Percentiles rank a stretch among this genome's conserved stretches.
Conservation (phyloP, 2,888 invertebrate species). For the Volucella zonaria region DNA sequence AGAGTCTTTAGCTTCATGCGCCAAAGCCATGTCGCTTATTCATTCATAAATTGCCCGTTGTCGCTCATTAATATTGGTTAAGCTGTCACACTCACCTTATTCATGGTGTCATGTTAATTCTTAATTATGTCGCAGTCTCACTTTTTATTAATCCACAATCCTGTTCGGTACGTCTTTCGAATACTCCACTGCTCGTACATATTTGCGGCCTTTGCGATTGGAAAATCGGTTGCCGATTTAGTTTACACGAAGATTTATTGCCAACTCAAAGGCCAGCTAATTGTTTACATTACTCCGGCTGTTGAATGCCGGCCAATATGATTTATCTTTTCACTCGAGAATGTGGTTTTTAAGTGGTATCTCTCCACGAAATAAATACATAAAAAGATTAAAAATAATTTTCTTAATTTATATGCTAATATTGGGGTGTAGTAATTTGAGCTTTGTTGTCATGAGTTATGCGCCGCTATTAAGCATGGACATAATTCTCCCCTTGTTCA, state of each 20-base stretch:
- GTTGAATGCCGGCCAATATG: slow-evolving; percentile 56
- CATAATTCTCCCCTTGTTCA: slow-evolving; percentile 45
- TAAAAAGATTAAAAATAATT: slow-evolving; percentile 66
- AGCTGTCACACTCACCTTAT: slow-evolving; percentile 71
- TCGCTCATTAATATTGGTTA: slow-evolving; percentile 72
- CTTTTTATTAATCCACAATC: slow-evolving; percentile 61
- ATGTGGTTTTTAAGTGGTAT: slow-evolving; percentile 63
- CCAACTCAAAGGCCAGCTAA: slow-evolving; percentile 69
- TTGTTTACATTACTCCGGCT: slow-evolving; percentile 70
- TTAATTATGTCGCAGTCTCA: slow-evolving; percentile 67
- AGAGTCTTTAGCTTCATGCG: not conserved
- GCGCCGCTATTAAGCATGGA: slow-evolving; percentile 44
- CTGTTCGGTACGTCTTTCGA: not conserved
- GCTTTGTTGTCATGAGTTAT: slow-evolving; percentile 67
- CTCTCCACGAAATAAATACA: slow-evolving; percentile 64
- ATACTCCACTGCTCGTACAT: not conserved
- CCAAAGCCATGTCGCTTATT: slow-evolving; percentile 53
- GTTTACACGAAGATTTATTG: slow-evolving; percentile 68
- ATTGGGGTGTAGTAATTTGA: slow-evolving; percentile 47
- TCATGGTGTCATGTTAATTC: slow-evolving; percentile 75
- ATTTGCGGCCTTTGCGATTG: not conserved
- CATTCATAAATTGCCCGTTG: slow-evolving; percentile 69
- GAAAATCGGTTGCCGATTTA: slow-evolving; percentile 62
- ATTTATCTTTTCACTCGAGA: slow-evolving; percentile 60
- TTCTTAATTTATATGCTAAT: slow-evolving; percentile 66